Base-by-base conservation (phyloP, 1,140 invertebrate species). In the Drosophila truncata region DNA sequence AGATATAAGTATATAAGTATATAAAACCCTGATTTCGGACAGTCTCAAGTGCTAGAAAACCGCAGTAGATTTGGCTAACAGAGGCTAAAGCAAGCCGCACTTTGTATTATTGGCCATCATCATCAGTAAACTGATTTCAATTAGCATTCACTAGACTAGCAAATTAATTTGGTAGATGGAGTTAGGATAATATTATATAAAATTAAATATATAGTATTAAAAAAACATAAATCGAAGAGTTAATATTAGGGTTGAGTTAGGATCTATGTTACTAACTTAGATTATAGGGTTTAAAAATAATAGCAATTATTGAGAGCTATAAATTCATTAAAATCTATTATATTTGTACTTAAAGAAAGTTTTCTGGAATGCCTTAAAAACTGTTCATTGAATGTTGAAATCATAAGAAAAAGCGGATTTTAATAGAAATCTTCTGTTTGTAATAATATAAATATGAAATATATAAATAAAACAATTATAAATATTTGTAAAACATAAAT, bases 61-160 rank as follows among this genome's bases (percentile, higher is more conserved):
- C 62, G 16, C 57, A 62, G 2, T 20, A 62, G 27, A 65, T 42
- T 62, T n/a, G 31, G 57, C 18, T 16, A 14, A 0, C 3, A 61
- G 27, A 8, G 25, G 6, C 13, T 37, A 62, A 55, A 35, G 18
- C 31, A 20, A 20, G 16, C 50, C 33, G 3, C 27, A 57, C 33
- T 54, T 6, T 14, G 23, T 20, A 33, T 35, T 14, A 33, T 31
- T 18, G 31, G 23, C 49, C 58, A 42, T 62, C 31, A 61, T 25
- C 29, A 64, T 11, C 16, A 64, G 18, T 42, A 11, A 42, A 18
- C 18, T 18, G 31, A 16, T 42, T 63, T n/a, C 2, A 39, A 16
- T 42, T 25, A 11, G 18, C 11, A 18, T 5, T 61, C 27, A 61
- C 11, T 57, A 27, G 18, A 50, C 33, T 39, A 3, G 41, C n/a